Evolutionary conservation across 1,140 invertebrate species (phyloP), one percentile per base, ranked within the genome.

Genomic region (Teleopsis dalmanni): DNA sequence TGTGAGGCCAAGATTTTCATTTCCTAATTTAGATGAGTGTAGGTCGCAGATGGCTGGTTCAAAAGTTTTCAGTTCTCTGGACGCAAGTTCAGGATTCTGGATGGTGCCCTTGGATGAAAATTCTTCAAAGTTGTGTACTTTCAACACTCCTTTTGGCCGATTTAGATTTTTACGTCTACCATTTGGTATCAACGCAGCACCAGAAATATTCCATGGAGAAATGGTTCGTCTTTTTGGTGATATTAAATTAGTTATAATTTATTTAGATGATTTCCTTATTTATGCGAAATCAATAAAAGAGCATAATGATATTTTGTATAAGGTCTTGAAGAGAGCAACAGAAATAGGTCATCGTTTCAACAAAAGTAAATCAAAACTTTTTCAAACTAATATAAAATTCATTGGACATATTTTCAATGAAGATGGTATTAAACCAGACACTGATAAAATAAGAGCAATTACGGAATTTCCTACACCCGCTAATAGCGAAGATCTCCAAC

Each of bases 51-150:
- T 75, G 23, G 22, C 16, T 38, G 60, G 63, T 14, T 57, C 65
- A 23, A 59, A 61, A 52, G 58, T 54, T 49, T 75, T 71, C 54
- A 61, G 62, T 5, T 63, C 60, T 9, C 47, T 76, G 18, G 74
- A 77, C 58, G 64, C 64, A 6, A 65, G 55, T 49, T 55, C 50
- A 34, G 64, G 70, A 10, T 76, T 73, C 57, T 74, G 68, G 65
- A 65, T 73, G 48, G 55, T 75, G 23, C 54, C 57, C 42, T 54
- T 78, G 22, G 48, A 53, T 38, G 50, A 71, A 22, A 51, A 69
- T 33, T 67, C 59, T 52, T 56, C 54, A 29, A 51, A 62, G 44
- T 52, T 74, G 5, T 67, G 60, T n/a, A 76, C 75, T 23, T 76
- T 60, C n/a, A n/a, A n/a, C n/a, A n/a, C n/a, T n/a, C n/a, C n/a